These are phyloP conservation scores for Lepus europaeus DNA, from an alignment of 2,113 vertebrate species.

Conservation along the genomic window DNA sequence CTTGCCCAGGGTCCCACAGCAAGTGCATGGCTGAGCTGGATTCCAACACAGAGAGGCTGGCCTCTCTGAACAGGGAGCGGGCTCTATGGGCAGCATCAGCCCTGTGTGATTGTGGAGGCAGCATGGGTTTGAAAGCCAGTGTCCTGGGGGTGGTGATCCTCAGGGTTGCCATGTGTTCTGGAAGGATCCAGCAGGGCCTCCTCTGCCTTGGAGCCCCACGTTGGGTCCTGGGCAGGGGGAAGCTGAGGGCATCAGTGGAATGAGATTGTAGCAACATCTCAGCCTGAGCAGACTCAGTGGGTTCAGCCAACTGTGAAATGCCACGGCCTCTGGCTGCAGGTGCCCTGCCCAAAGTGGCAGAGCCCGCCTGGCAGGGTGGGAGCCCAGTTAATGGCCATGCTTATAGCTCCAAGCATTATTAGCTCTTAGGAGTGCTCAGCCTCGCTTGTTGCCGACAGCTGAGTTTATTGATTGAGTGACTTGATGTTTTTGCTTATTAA, in stretches of 20 bases:
- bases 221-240: neutral
- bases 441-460: conserved; percentile 79
- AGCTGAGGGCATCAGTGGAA: neutral
- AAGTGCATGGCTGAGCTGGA: neutral
- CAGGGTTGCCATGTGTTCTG: neutral
- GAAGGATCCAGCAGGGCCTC: neutral
- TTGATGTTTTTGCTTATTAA: conserved; percentile 85
- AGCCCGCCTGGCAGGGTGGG: conserved; percentile 65
- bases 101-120: neutral
- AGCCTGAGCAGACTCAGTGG: neutral
- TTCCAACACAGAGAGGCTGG: neutral
- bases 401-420: conserved; percentile 84
- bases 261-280: neutral
- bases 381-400: conserved; percentile 80
- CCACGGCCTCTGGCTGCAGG: conserved; percentile 61
- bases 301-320: conserved; percentile 64
- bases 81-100: neutral
- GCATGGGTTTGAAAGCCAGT: neutral
- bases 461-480: conserved; percentile 83
- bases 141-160: neutral
- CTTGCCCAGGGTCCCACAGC: neutral
- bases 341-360: conserved; percentile 23
- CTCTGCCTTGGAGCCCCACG: neutral
- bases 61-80: neutral
- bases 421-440: conserved; percentile 81